Base-by-base conservation (phyloP, 1,140 invertebrate genomes). In the Pinna nobilis region DNA sequence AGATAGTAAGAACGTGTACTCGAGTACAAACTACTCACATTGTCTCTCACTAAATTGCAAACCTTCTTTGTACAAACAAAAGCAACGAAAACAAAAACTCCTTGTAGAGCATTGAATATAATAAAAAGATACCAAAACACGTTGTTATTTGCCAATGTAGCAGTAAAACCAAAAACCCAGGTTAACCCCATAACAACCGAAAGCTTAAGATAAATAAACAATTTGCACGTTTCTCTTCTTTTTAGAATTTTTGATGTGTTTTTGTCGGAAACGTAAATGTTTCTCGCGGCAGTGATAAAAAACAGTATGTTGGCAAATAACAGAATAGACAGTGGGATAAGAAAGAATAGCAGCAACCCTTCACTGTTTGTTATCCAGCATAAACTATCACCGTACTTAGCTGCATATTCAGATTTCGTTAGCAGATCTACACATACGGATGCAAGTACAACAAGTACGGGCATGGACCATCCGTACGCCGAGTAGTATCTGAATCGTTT, bases 331-430 rank as follows among this genome's bases (percentile, higher is more conserved):
- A 92, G 78, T 0, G 92, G 92, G 0, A 87, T 82, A 1, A 89
- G 90, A 74, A 93, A 92, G 78, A 91, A 92, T 1, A 91, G 77
- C 1, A 92, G 78, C 13, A 92, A 86, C 0, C 91, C 89, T 70
- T 85, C 84, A 15, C 90, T 86, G 32, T 90, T 86, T 44, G 68
- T 55, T 28, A 76, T 76, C 74, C 74, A 76, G 25, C 73, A 75
- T 1, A 75, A 33, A 20, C 47, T 51, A 7, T 44, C 39, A 6
- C 73, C 73, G 44, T 75, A 75, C 28, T 13, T 55, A 3, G 73
- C 60, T 33, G 49, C 55, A 28, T 47, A 70, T 15, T 35, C 39
- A 5, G 30, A 59, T 13, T 32, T 35, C 15, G 73, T 39, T 15
- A 37, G n/a, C 9, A 50, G n/a, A 65, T 75, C 67, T 32, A 70